A percentile compares a stretch with the other conserved stretches of the same genome.
Evolutionary conservation across 2,888 invertebrate species (phyloP).

Genomic region (Portevinia maculata): DNA sequence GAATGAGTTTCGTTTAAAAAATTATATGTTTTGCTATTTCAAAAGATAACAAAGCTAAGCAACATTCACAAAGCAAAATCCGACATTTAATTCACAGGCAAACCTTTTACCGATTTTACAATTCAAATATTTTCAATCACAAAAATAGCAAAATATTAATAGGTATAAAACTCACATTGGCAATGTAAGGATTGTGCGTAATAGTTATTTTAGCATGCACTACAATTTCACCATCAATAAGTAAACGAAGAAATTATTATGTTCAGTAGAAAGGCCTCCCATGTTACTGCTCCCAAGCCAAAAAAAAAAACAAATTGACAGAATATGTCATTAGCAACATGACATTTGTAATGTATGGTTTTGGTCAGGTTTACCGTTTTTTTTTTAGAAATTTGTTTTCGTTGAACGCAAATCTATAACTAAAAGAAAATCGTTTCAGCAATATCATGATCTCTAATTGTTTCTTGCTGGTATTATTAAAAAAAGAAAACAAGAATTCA

Average conservation of each 20-base stretch:
- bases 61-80: no score
- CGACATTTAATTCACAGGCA: no score
- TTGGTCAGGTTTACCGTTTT: background rate
- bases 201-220: constrained; percentile 5
- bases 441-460: constrained; percentile 2
- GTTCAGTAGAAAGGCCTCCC: constrained; percentile 2
- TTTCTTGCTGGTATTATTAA: background rate
- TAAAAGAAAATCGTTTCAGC: background rate
- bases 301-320: constrained; percentile 4
- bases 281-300: no score
- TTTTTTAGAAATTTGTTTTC: background rate
- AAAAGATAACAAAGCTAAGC: no score
- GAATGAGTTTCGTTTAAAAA: no score
- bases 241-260: background rate
- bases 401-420: background rate
- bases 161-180: no score
- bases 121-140: no score
- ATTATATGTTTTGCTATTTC: no score
- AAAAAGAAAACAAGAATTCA: background rate
- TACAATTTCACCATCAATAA: constrained; percentile 6
- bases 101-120: no score
- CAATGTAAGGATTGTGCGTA: background rate
- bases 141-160: no score
- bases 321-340: constrained; percentile 2
- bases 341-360: background rate